These are phyloP conservation scores for Pandemis corylana DNA, from an alignment of 2,888 invertebrate genomes.

Conservation along the genomic window DNA sequence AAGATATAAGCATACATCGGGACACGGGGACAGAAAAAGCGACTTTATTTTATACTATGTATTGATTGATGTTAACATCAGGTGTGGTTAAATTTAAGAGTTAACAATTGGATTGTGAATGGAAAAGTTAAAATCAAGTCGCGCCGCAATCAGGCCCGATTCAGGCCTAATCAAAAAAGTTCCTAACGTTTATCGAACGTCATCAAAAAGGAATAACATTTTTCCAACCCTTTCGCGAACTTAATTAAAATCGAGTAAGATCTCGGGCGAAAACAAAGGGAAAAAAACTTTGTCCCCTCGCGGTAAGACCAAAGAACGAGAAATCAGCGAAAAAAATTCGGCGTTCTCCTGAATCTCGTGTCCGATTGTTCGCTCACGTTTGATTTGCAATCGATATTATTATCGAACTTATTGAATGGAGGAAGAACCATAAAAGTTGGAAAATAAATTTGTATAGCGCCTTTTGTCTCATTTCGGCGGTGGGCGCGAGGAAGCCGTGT, in stretches of 20 bases:
- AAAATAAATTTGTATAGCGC: constrained; percentile 2
- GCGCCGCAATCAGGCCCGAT: constrained; percentile 64
- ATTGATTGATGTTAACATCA: constrained; percentile 7
- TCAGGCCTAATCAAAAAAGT: constrained; percentile 65
- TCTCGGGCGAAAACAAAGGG: constrained; percentile 48
- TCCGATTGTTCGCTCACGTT: constrained; percentile 6
- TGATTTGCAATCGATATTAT: constrained; percentile 28
- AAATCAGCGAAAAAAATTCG: constrained; percentile 32
- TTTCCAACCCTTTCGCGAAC: constrained; percentile 67
- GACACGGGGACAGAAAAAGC: too few species aligned
- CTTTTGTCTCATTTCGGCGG: background rate
- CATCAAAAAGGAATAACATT: constrained; percentile 80
- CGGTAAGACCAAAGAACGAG: constrained; percentile 48
- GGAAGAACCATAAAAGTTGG: constrained; percentile 30
- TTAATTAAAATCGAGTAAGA: constrained; percentile 74
- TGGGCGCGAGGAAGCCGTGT: background rate
- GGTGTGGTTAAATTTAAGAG: background rate
- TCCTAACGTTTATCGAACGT: constrained; percentile 77
- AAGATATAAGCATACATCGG: too few species aligned
- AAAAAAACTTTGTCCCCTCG: constrained; percentile 50
- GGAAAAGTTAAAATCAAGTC: constrained; percentile 39
- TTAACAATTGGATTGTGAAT: constrained; percentile 8
- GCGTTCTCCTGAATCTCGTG: background rate
- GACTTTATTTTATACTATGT: too few species aligned
- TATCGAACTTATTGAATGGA: background rate